Percentiles rank a stretch among this genome's conserved stretches.
Conservation (phyloP, 2,797 vertebrate species). For the Urosaurus nigricauda region DNA sequence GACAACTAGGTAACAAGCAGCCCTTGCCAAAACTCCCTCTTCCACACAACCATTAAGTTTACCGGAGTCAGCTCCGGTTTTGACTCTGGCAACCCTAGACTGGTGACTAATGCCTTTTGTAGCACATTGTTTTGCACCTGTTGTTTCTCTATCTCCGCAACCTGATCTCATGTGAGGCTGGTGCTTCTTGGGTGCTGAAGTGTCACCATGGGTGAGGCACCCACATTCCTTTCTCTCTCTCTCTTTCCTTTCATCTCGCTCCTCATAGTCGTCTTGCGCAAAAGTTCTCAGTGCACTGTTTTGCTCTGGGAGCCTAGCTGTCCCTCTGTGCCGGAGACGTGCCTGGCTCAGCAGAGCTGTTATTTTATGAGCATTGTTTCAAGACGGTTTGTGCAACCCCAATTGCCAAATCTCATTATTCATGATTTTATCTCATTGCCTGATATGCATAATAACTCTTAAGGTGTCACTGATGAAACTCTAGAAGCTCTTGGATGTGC, state of each 20-base stretch:
- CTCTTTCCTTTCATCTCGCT: background rate
- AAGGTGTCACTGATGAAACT: constrained; percentile 56
- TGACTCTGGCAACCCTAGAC: background rate
- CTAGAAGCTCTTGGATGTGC: rapidly evolving
- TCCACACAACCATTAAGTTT: too few relatives aligned
- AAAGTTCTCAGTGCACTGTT: background rate
- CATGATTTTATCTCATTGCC: constrained; percentile 56
- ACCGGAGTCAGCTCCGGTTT: too few relatives aligned
- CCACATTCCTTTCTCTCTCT: background rate
- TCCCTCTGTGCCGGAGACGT: background rate
- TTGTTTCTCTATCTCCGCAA: constrained; percentile 1
- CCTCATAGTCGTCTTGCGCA: background rate
- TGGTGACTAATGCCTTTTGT: background rate
- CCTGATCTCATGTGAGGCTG: background rate
- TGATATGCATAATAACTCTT: constrained; percentile 29
- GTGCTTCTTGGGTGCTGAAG: rapidly evolving
- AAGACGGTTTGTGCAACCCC: constrained; percentile 66
- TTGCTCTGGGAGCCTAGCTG: background rate
- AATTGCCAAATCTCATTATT: constrained; percentile 61
- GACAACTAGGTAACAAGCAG: too few relatives aligned
- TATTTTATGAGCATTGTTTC: constrained; percentile 62
- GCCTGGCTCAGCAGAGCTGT: constrained; percentile 43
- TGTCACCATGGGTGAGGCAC: background rate
- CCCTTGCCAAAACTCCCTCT: too few relatives aligned
- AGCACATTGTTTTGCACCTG: constrained; percentile 1